These are phyloP conservation scores for Anodontia alba DNA, from an alignment of 2,888 invertebrate genomes.

Conservation along the genomic window DNA sequence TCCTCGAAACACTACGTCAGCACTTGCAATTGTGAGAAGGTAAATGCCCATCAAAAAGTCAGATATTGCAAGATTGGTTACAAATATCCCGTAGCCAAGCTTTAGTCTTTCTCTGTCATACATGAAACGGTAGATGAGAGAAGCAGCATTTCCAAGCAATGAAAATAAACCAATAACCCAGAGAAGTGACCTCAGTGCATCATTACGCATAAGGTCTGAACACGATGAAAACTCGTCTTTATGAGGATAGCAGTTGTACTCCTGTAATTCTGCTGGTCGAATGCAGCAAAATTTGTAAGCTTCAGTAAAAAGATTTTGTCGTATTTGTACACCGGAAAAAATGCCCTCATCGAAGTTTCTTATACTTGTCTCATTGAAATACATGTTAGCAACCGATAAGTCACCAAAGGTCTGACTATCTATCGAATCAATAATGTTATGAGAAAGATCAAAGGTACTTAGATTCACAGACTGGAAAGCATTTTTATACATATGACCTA, in stretches of 20 bases:
- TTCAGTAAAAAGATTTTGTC: conserved; percentile 13
- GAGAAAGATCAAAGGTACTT: background rate
- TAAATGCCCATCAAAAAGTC: conserved; percentile 45
- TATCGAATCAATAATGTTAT: background rate
- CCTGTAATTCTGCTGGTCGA: conserved; percentile 31
- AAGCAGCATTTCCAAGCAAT: conserved; percentile 53
- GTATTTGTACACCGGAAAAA: background rate
- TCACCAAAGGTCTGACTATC: background rate
- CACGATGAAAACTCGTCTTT: conserved; percentile 67
- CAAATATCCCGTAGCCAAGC: conserved; percentile 52
- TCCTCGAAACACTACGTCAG: conserved; percentile 59
- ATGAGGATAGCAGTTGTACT: conserved; percentile 49
- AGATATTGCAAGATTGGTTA: conserved; percentile 47
- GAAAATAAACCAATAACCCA: conserved; percentile 59
- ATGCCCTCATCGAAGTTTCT: background rate
- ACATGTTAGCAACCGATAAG: background rate
- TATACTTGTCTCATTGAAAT: background rate
- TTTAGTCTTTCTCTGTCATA: conserved; percentile 37
- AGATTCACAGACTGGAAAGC: background rate
- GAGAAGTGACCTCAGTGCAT: conserved; percentile 41
- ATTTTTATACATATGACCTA: background rate
- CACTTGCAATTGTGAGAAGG: conserved; percentile 56
- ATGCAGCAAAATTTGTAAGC: conserved; percentile 47
- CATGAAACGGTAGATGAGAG: conserved; percentile 43
- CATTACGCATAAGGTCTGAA: conserved; percentile 58